A percentile compares a stretch with the other conserved stretches of the same genome.
These are phyloP conservation scores for Lacerta bilineata DNA, from an alignment of 2,797 vertebrate genomes.

Conservation along the genomic window DNA sequence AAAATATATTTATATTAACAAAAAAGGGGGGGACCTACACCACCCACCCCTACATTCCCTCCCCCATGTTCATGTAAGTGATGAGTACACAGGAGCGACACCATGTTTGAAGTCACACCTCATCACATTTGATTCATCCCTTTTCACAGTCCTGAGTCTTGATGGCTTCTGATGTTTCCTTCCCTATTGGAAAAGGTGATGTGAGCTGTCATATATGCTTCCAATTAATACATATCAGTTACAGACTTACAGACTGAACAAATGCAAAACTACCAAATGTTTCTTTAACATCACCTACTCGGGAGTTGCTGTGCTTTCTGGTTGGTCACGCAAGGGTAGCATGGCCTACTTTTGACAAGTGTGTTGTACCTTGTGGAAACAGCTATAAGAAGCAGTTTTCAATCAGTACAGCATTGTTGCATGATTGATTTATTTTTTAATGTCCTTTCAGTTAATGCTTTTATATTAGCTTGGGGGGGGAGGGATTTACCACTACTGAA, in stretches of 20 bases:
- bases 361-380: conserved; percentile 49
- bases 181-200: conserved; percentile 75
- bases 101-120: conserved; percentile 82
- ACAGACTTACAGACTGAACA: conserved; percentile 84
- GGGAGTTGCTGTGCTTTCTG: conserved; percentile 86
- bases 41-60: conserved; percentile 56
- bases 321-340: conserved; percentile 61
- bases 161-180: conserved; percentile 78
- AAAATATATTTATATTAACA: conserved; percentile 74
- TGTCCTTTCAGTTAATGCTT: conserved; percentile 4
- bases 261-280: conserved; percentile 79
- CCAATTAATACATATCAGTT: conserved; percentile 93
- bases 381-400: conserved; percentile 13
- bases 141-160: conserved; percentile 79
- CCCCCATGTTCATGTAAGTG: conserved; percentile 75
- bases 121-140: conserved; percentile 78
- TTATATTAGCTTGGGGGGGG: background rate
- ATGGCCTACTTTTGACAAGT: conserved; percentile 65
- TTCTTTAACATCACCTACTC: conserved; percentile 83
- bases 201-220: conserved; percentile 89
- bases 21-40: conserved; percentile 53
- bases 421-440: background rate
- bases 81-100: conserved; percentile 79
- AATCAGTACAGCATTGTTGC: background rate
- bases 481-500: background rate